These are phyloP conservation scores for Cistogaster globosa DNA, from an alignment of 2,888 invertebrate species.

Conservation along the genomic window DNA sequence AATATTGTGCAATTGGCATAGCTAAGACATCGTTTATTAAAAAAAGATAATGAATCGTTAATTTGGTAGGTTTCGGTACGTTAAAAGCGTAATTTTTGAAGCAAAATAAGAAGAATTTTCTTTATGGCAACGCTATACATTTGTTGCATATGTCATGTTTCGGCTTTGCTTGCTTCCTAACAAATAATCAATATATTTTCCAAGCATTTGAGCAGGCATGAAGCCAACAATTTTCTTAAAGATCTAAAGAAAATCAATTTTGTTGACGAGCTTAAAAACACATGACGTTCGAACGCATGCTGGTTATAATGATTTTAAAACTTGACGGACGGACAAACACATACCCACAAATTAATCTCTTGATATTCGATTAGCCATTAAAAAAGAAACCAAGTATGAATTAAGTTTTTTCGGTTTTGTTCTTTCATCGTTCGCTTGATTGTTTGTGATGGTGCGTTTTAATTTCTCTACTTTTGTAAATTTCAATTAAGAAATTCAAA, in stretches of 20 bases:
- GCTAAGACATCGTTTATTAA: too few species aligned
- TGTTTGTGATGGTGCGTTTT: slow-evolving; percentile 33
- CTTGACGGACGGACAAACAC: not conserved
- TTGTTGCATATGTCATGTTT: not conserved
- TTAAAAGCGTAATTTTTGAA: too few species aligned
- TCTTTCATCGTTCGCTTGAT: not conserved
- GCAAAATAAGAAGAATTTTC: too few species aligned
- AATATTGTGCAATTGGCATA: too few species aligned
- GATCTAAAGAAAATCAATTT: slow-evolving; percentile 49
- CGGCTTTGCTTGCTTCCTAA: slow-evolving; percentile 23
- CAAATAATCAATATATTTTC: slow-evolving; percentile 28
- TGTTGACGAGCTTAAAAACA: slow-evolving; percentile 48
- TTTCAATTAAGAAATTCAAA: slow-evolving; percentile 54
- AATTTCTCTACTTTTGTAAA: slow-evolving; percentile 43
- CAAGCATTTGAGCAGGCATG: slow-evolving; percentile 4
- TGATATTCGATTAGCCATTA: slow-evolving; percentile 41
- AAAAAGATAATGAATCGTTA: too few species aligned
- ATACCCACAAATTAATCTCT: slow-evolving; percentile 25
- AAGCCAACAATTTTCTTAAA: slow-evolving; percentile 15
- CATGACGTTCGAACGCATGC: slow-evolving; percentile 43
- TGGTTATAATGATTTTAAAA: slow-evolving; percentile 48
- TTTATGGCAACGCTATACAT: too few species aligned
- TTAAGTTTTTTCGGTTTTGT: slow-evolving; percentile 7
- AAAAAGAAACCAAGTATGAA: not conserved
- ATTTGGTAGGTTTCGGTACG: too few species aligned